Evolutionary conservation across 2,797 vertebrate species (phyloP).

Genomic region (Potorous gilbertii): DNA sequence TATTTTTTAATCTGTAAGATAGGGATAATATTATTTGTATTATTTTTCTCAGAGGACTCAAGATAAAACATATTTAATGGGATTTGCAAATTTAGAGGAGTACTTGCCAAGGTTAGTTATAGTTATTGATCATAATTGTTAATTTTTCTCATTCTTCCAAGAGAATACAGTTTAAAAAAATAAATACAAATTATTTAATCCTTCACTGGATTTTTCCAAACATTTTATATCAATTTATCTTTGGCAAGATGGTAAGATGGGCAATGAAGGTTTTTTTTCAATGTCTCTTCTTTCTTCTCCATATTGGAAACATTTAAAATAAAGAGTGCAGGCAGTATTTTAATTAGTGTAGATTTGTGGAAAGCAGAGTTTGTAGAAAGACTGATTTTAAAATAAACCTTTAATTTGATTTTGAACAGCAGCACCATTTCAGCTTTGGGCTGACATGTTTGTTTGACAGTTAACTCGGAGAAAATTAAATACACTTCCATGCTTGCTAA

Average conservation of each 20-base stretch:
- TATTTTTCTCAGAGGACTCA: background rate
- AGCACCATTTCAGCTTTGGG: background rate
- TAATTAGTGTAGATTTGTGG: conserved; percentile 36
- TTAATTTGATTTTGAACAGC: conserved; percentile 29
- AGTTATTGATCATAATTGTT: background rate
- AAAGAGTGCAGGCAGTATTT: background rate
- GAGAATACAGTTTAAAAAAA: background rate
- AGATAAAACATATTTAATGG: background rate
- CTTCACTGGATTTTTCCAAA: background rate
- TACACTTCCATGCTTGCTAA: conserved; percentile 26
- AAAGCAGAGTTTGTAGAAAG: background rate
- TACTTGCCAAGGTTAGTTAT: background rate
- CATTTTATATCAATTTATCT: background rate
- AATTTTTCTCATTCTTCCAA: background rate
- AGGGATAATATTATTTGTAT: background rate
- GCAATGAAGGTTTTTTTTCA: background rate
- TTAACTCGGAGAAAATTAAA: conserved; percentile 35
- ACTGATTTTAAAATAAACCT: conserved; percentile 42
- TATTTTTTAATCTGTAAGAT: background rate
- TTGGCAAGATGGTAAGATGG: background rate
- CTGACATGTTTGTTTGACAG: conserved; percentile 48
- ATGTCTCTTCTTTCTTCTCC: background rate
- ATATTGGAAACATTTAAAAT: background rate
- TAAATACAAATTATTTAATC: background rate
- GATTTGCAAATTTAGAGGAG: background rate